Base-by-base conservation (phyloP, 2,113 vertebrate species). In the Tautogolabrus adspersus region DNA sequence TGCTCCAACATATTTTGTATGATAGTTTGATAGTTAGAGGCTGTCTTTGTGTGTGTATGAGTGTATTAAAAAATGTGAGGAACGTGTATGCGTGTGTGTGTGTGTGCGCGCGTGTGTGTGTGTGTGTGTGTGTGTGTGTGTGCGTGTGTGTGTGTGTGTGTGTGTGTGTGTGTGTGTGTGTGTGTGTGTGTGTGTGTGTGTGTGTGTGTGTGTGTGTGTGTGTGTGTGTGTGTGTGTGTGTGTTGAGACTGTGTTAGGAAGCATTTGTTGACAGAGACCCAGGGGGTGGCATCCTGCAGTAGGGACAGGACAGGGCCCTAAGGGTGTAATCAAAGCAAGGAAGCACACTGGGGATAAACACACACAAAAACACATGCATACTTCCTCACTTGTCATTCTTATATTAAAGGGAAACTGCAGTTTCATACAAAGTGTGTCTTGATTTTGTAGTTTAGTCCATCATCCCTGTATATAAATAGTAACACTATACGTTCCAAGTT, bases 271-370 rank as follows among this genome's bases (percentile, higher is more conserved):
- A 91, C 89, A 92, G 72, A 93, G 87, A 88, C 87, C 86, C 85
- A 78, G 90, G 90, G 87, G 91, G 85, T 82, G 80, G 86, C 89
- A 91, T 93, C 91, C 91, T 93, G 90, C 87, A 85, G 82, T 55
- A 61, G 87, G 81, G 92, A 91, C 87, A 82, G 86, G 88, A 89
- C 79, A 68, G 65, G 63, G 69, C 83, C 92, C 84, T 87, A 5
- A 82, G 91, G 91, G 89, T 92, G 79, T 90, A 93, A 93, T 94
- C 94, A 93, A 81, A 87, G 84, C 91, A 78, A 87, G 93, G 90
- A 93, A 92, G 74, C 86, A 67, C 84, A 82, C 67, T 81, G 38
- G 71, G 82, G 75, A 90, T 91, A 90, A 92, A 92, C 82, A 90
- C 79, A 75, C 37, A 38, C 51, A 52, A 68, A 26, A 61, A 67